A percentile compares a stretch with the other conserved stretches of the same genome.
phyloP scores from a whole-genome alignment of 2,888 invertebrate species.

The Laspeyria flexula region DNA sequence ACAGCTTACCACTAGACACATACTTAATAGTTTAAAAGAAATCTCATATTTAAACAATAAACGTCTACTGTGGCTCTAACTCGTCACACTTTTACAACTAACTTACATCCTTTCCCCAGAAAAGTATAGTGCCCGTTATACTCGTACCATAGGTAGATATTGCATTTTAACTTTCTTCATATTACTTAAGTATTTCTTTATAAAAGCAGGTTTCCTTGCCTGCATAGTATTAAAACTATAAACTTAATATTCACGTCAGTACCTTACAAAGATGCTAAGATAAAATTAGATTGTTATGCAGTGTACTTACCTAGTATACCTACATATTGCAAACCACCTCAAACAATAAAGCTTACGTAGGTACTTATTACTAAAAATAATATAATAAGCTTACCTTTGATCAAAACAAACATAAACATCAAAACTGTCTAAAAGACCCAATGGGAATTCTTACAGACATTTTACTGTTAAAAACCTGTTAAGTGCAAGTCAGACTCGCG shows the following conservation, averaged over 20 bases:
- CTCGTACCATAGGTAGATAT: too few relatives aligned
- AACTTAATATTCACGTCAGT: constrained; percentile 27
- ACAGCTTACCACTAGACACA: too few relatives aligned
- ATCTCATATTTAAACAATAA: too few relatives aligned
- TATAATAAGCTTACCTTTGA: constrained; percentile 24
- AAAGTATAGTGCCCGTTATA: too few relatives aligned
- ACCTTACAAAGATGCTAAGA: constrained; percentile 21
- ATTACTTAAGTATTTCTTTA: too few relatives aligned
- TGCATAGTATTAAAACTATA: constrained; percentile 42
- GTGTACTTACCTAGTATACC: background rate
- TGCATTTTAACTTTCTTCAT: too few relatives aligned
- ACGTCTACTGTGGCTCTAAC: too few relatives aligned
- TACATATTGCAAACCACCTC: background rate
- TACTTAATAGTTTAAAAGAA: too few relatives aligned
- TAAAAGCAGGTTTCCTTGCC: constrained; percentile 24
- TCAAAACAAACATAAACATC: constrained; percentile 50
- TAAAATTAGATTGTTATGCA: constrained; percentile 15
- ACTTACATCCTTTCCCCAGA: too few relatives aligned
- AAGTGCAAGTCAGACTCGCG: too few relatives aligned
- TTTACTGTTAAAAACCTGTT: constrained; percentile 64
- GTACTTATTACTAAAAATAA: constrained; percentile 4
- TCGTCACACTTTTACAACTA: too few relatives aligned
- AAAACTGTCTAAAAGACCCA: constrained; percentile 78
- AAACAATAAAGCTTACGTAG: background rate
- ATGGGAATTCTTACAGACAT: constrained; percentile 62